Conservation (phyloP, 2,797 vertebrate genomes). For the Acrocephalus scirpaceus region DNA sequence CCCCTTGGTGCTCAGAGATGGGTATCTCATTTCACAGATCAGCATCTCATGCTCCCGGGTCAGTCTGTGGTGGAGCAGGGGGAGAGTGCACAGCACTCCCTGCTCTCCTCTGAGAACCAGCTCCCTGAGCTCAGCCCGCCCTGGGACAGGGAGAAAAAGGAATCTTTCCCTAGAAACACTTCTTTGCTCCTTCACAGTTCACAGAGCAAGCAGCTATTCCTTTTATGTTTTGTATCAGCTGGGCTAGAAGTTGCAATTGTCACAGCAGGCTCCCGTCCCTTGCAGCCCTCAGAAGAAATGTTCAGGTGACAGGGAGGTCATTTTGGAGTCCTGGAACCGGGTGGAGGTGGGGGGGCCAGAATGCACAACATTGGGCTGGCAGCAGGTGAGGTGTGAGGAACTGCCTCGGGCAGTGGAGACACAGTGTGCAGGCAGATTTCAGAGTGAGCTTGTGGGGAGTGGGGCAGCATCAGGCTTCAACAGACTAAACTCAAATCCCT, state of each 20-base stretch:
- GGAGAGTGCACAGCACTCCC: background rate
- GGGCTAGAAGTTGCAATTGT: background rate
- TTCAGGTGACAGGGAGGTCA: background rate
- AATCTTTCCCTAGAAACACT: background rate
- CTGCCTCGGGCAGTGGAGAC: background rate
- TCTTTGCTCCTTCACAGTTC: background rate
- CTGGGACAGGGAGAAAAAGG: background rate
- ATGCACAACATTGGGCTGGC: background rate
- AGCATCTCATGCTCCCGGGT: background rate
- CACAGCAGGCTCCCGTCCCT: background rate
- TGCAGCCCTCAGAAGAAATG: background rate
- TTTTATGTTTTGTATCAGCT: background rate
- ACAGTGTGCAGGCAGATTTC: rapidly evolving
- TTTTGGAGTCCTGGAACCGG: background rate
- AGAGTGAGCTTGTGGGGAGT: background rate
- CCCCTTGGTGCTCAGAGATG: background rate
- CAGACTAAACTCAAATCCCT: background rate
- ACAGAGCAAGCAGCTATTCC: background rate
- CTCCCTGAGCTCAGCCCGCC: rapidly evolving
- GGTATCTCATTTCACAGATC: background rate
- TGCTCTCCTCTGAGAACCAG: background rate
- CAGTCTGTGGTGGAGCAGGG: background rate
- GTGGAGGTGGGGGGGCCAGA: background rate
- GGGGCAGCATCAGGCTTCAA: background rate
- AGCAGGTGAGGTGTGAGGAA: background rate